phyloP scores from a whole-genome alignment of 2,888 invertebrate genomes.

The Hyposoter dolosus region DNA sequence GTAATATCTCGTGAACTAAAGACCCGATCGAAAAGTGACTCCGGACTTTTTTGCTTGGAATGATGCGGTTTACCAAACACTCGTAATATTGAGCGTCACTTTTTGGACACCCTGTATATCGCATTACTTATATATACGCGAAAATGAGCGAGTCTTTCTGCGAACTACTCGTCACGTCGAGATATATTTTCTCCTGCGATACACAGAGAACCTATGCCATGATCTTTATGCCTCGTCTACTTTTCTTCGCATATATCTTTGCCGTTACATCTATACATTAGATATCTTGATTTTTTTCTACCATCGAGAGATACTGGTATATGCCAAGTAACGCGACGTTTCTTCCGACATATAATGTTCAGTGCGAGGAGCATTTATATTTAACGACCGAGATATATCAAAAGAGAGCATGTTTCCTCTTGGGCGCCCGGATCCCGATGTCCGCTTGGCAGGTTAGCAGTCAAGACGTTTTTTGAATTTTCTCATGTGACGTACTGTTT shows the following conservation, averaged over 20 bases:
- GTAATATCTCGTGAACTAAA: background rate
- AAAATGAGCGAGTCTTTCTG: conserved; percentile 76
- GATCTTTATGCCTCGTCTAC: conserved; percentile 44
- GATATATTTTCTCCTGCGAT: conserved; percentile 72
- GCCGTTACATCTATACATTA: conserved; percentile 9
- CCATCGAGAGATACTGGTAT: conserved; percentile 46
- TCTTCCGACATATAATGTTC: conserved; percentile 44
- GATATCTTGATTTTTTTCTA: conserved; percentile 29
- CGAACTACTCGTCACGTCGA: conserved; percentile 74
- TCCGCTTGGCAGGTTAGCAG: background rate
- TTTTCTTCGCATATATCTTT: conserved; percentile 40
- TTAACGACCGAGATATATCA: conserved; percentile 40
- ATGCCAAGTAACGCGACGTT: conserved; percentile 52
- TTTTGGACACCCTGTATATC: conserved; percentile 21
- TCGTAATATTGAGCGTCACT: background rate
- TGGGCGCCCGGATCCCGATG: background rate
- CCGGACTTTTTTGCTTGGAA: background rate
- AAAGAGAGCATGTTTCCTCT: conserved; percentile 9
- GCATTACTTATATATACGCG: background rate
- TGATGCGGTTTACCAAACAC: background rate
- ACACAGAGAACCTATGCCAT: background rate
- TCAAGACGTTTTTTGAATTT: background rate
- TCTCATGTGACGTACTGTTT: background rate
- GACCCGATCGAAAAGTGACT: background rate
- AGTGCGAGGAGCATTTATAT: conserved; percentile 35